Percentiles rank a stretch among this genome's conserved stretches.
phyloP scores from a whole-genome alignment of 2,113 vertebrate genomes.

The Cinclus mexicanus region DNA sequence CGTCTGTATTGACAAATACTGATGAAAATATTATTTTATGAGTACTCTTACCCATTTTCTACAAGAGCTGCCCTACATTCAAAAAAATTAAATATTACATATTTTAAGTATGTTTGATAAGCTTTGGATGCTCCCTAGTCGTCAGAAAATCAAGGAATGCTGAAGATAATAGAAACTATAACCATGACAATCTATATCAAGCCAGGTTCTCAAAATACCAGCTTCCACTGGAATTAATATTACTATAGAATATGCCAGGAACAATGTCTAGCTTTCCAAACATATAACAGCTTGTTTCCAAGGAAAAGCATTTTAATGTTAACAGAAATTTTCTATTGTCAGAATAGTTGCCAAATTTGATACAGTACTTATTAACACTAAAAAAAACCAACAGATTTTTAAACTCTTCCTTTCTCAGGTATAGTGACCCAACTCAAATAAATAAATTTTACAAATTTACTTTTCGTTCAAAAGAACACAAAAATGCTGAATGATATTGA shows the following conservation, averaged over 20 bases:
- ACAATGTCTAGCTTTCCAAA: not conserved
- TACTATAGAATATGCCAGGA: not conserved
- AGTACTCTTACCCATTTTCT: not conserved
- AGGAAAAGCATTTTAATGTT: not conserved
- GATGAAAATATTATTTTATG: not conserved
- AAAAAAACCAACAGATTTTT: not conserved
- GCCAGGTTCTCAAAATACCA: not conserved
- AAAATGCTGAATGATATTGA: not conserved
- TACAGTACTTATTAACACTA: not conserved
- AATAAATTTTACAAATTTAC: not conserved
- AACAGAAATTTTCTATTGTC: not conserved
- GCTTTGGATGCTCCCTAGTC: not conserved
- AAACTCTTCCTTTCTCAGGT: not conserved
- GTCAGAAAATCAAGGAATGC: not conserved
- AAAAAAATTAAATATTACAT: not conserved
- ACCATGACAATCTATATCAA: not conserved
- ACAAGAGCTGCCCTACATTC: not conserved
- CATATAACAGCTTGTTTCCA: not conserved
- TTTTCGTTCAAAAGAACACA: not conserved
- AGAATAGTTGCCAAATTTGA: not conserved
- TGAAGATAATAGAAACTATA: not conserved
- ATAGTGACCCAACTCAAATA: not conserved
- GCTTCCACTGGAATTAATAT: not conserved
- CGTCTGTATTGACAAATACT: not conserved
- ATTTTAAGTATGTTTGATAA: not conserved